Evolutionary conservation across 2,113 vertebrate species (phyloP).

Genomic region (Prionailurus bengalensis): DNA sequence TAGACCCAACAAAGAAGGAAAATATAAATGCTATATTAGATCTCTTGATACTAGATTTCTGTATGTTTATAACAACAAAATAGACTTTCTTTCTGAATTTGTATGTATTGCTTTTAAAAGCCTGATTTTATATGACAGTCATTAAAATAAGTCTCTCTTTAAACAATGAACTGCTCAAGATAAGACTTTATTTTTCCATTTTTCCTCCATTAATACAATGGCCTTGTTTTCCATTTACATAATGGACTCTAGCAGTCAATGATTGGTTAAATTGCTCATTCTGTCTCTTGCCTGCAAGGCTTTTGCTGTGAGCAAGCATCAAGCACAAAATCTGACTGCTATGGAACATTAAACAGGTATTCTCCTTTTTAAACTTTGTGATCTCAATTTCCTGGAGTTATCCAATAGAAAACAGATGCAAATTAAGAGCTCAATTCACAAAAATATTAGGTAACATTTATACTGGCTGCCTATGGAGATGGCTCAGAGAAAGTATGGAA

Average conservation of each 20-base stretch:
- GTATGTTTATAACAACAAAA: neutral
- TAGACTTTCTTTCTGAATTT: constrained; percentile 16
- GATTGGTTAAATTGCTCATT: constrained; percentile 76
- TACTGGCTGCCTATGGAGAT: constrained; percentile 70
- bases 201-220: constrained; percentile 45
- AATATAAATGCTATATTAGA: neutral
- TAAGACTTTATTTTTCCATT: constrained; percentile 63
- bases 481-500: constrained; percentile 46
- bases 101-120: constrained; percentile 31
- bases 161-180: constrained; percentile 53
- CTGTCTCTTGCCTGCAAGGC: constrained; percentile 44
- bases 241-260: constrained; percentile 71
- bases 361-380: constrained; percentile 76
- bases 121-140: constrained; percentile 25
- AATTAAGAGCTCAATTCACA: constrained; percentile 78
- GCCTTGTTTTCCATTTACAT: constrained; percentile 60
- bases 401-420: constrained; percentile 79
- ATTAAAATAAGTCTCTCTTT: constrained; percentile 61
- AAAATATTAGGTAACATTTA: constrained; percentile 80
- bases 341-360: constrained; percentile 80
- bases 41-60: neutral
- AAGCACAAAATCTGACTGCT: constrained; percentile 68
- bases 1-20: neutral
- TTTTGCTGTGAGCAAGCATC: constrained; percentile 70
- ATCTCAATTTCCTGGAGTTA: constrained; percentile 78